These are phyloP conservation scores for Scrobipalpa atriplicella DNA, from an alignment of 2,888 invertebrate species.

Conservation along the genomic window DNA sequence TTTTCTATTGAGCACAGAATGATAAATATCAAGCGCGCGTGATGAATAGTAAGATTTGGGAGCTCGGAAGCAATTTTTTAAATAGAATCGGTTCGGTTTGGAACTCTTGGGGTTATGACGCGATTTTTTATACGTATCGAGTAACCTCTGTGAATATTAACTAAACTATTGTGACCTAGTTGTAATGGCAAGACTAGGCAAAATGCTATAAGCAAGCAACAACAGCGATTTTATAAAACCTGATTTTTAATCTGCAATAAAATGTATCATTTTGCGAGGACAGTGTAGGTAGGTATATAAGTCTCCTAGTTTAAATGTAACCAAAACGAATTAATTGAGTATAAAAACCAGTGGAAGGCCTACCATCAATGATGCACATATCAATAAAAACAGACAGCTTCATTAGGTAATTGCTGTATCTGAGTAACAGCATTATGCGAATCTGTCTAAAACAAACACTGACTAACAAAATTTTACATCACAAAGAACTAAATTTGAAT, in stretches of 20 bases:
- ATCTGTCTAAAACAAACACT: not conserved
- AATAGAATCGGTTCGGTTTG: not conserved
- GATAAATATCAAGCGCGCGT: conserved; percentile 29
- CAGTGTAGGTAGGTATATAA: too few species aligned
- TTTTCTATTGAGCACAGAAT: conserved; percentile 27
- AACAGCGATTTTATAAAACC: too few species aligned
- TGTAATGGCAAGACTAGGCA: too few species aligned
- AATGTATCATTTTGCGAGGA: too few species aligned
- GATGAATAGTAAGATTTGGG: conserved; percentile 25
- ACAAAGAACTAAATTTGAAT: not conserved
- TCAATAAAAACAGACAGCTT: not conserved
- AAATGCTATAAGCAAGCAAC: too few species aligned
- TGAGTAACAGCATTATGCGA: not conserved
- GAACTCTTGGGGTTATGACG: not conserved
- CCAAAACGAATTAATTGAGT: too few species aligned
- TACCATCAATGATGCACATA: too few species aligned
- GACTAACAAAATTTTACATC: conserved; percentile 2
- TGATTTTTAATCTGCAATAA: too few species aligned
- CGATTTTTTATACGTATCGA: not conserved
- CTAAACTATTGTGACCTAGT: too few species aligned
- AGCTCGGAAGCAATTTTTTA: conserved; percentile 2
- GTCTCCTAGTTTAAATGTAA: too few species aligned
- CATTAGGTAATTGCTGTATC: not conserved
- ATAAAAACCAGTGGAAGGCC: too few species aligned
- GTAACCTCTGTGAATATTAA: too few species aligned